Conservation (phyloP, 2,888 invertebrate genomes). For the Hemithea aestivaria region DNA sequence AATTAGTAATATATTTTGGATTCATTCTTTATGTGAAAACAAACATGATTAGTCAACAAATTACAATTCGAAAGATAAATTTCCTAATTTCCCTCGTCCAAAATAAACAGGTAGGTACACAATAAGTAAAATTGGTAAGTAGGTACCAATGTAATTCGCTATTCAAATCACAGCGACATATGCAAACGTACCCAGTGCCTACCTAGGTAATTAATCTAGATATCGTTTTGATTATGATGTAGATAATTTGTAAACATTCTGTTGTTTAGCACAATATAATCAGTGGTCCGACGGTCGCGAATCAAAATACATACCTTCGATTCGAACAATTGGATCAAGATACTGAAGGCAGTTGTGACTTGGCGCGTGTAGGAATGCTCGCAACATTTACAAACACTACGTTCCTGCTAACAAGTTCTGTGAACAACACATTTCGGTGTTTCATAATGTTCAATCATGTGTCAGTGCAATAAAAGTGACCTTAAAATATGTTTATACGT, state of each 20-base stretch:
- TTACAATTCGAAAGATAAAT: too few species aligned
- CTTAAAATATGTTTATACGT: constrained; percentile 42
- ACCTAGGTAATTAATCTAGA: constrained; percentile 38
- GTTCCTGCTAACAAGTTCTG: constrained; percentile 15
- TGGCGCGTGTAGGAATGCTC: constrained; percentile 51
- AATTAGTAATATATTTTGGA: too few species aligned
- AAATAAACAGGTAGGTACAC: too few species aligned
- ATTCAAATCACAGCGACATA: constrained; percentile 30
- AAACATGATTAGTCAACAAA: too few species aligned
- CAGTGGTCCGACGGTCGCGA: constrained; percentile 44
- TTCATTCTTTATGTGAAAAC: too few species aligned
- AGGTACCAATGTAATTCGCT: constrained; percentile 8
- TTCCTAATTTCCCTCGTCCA: too few species aligned
- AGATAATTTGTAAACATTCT: constrained; percentile 71
- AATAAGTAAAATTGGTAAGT: too few species aligned
- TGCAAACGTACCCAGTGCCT: constrained; percentile 12
- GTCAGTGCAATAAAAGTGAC: constrained; percentile 27
- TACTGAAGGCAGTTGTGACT: constrained; percentile 55
- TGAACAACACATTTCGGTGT: background rate
- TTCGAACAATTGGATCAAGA: constrained; percentile 49
- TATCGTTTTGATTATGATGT: constrained; percentile 58
- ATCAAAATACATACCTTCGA: constrained; percentile 50
- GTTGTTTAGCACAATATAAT: constrained; percentile 56
- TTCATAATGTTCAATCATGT: constrained; percentile 37
- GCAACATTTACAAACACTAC: constrained; percentile 35